phyloP scores from a whole-genome alignment of 2,113 vertebrate species.

The Prolemur simus region DNA sequence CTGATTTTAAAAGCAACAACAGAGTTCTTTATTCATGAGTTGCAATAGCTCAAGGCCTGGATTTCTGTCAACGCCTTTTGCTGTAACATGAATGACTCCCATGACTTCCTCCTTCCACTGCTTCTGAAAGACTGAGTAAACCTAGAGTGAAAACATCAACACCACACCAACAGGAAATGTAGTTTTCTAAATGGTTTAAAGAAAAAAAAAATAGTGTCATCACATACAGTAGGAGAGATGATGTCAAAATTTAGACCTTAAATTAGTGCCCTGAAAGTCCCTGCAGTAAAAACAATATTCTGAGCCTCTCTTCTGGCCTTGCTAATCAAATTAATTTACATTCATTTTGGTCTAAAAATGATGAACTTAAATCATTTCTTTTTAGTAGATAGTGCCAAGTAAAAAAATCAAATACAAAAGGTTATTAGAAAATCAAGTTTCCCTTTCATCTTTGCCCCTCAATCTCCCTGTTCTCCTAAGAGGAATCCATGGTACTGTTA shows the following conservation, averaged over 20 bases:
- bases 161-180: not conserved
- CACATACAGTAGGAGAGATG: not conserved
- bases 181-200: constrained; percentile 30
- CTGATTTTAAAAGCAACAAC: not conserved
- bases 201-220: not conserved
- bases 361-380: not conserved
- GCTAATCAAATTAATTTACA: constrained; percentile 35
- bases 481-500: not conserved
- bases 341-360: constrained; percentile 27
- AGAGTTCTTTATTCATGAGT: not conserved
- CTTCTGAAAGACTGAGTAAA: constrained; percentile 33
- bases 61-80: constrained; percentile 33
- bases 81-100: not conserved
- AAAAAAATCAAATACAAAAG: not conserved
- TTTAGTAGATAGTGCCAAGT: constrained; percentile 24
- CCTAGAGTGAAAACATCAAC: not conserved
- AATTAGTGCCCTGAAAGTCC: not conserved
- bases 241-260: constrained; percentile 7
- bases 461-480: not conserved
- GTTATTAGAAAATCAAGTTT: not conserved
- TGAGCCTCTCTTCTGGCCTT: constrained; percentile 15
- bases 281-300: not conserved
- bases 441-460: not conserved
- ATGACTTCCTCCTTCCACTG: not conserved
- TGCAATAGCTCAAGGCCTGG: not conserved